Evolutionary conservation across 1,140 invertebrate genomes (phyloP), one percentile per base, ranked within the genome.

Genomic region (Saccostrea glomerata): DNA sequence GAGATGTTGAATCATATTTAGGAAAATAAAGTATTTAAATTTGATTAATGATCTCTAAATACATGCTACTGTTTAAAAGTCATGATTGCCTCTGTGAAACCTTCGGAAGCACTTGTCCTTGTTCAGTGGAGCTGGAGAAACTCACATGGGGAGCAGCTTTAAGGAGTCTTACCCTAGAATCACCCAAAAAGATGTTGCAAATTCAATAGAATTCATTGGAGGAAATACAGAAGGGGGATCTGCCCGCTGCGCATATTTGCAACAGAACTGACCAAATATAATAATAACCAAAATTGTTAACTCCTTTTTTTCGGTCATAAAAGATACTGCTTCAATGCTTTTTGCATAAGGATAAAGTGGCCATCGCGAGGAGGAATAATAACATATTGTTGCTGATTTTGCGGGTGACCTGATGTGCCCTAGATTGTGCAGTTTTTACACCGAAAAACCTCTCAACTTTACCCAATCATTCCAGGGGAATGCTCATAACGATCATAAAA

Each of bases 181-280:
- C 60, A 66, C 6, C 13, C 23, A 20, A 17, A 66, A 66, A 66
- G 60, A 66, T 66, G 60, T 66, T 23, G 60, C 60, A 66, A 66
- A 66, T 66, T 66, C 60, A 20, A 66, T 20, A 77, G 25, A 77
- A 77, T 77, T 36, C 23, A 30, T 30, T 30, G 25, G 12, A 25
- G 13, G 30, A 77, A 15, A 77, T 25, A 77, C 13, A 30, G 25
- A 12, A 77, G 70, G 36, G 11, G 25, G 25, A 36, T 36, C 23
- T 25, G 70, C 70, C 70, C 70, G 70, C 23, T 77, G 70, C 70
- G 70, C 70, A 77, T 77, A 77, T 77, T 77, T 77, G 70, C 70
- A 77, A 77, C 70, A 77, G 70, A 77, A 77, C 70, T 77, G 70
- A 77, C 70, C 70, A 77, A 77, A 77, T 25, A 77, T 77, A 77